Conservation (phyloP, 2,797 vertebrate species). For the Sebastes aleutianus region DNA sequence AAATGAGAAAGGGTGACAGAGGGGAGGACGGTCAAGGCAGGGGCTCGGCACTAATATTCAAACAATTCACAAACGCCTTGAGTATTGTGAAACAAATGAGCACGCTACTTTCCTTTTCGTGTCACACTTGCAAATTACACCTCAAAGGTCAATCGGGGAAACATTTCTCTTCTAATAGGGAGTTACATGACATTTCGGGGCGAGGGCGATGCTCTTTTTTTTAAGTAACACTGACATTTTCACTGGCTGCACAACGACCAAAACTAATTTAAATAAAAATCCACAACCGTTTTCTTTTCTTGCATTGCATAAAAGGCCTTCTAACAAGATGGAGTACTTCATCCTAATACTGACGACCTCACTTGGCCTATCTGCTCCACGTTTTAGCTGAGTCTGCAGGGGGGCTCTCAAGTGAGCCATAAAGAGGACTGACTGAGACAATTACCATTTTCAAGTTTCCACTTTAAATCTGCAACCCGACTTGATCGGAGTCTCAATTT, state of each 20-base stretch:
- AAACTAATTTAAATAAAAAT: slow-evolving; percentile 24
- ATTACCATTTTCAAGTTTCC: slow-evolving; percentile 58
- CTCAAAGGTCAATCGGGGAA: slow-evolving; percentile 53
- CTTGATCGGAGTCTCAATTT: slow-evolving; percentile 43
- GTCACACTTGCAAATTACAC: slow-evolving; percentile 36
- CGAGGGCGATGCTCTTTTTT: not conserved
- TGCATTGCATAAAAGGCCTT: not conserved
- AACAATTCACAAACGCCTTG: slow-evolving; percentile 10
- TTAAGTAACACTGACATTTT: slow-evolving; percentile 52
- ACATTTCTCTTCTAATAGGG: slow-evolving; percentile 41
- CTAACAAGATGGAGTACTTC: slow-evolving; percentile 39
- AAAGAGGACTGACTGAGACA: slow-evolving; percentile 46
- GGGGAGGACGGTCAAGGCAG: not conserved
- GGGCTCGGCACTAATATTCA: not conserved
- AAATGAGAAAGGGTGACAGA: slow-evolving; percentile 21
- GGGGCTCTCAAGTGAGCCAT: slow-evolving; percentile 33
- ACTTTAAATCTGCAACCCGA: slow-evolving; percentile 40
- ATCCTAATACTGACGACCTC: slow-evolving; percentile 32
- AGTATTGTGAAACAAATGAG: slow-evolving; percentile 29
- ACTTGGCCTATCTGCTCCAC: slow-evolving; percentile 34
- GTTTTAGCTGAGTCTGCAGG: slow-evolving; percentile 43
- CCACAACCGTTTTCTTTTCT: slow-evolving; percentile 15
- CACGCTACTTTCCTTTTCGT: not conserved
- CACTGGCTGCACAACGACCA: not conserved
- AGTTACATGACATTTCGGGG: slow-evolving; percentile 43